These are phyloP conservation scores for Tenodera sinensis DNA, from an alignment of 2,888 invertebrate genomes.

Conservation along the genomic window DNA sequence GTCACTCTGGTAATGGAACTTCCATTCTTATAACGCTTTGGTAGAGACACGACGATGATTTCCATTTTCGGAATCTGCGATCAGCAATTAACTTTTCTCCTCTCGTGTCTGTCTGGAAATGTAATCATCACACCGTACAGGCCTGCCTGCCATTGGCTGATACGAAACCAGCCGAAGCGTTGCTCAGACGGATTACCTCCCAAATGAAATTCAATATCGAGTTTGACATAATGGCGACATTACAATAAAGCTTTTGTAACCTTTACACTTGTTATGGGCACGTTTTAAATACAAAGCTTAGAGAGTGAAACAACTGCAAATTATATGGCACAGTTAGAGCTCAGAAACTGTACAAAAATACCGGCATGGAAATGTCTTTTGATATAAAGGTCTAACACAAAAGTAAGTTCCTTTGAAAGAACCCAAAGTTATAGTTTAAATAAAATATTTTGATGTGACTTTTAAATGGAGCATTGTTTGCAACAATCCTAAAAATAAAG, in stretches of 20 bases:
- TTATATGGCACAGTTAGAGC: too few species aligned
- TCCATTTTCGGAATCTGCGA: conserved; percentile 24
- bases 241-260: not conserved
- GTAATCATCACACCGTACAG: not conserved
- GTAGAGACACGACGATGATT: conserved; percentile 14
- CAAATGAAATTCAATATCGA: not conserved
- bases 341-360: too few species aligned
- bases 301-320: too few species aligned
- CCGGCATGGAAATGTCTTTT: too few species aligned
- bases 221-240: not conserved
- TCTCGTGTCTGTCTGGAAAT: not conserved
- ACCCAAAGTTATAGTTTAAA: too few species aligned
- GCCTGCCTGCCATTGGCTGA: not conserved
- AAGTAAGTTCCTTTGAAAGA: too few species aligned
- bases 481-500: too few species aligned
- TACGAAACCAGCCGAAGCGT: not conserved
- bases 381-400: too few species aligned
- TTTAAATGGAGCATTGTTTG: too few species aligned
- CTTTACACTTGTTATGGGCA: not conserved
- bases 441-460: too few species aligned
- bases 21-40: conserved; percentile 10
- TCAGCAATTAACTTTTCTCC: conserved; percentile 24
- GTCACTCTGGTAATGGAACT: conserved; percentile 23
- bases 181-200: not conserved
- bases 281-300: too few species aligned